Evolutionary conservation across 2,888 invertebrate species (phyloP).

Genomic region (Ganaspis brasiliensis): DNA sequence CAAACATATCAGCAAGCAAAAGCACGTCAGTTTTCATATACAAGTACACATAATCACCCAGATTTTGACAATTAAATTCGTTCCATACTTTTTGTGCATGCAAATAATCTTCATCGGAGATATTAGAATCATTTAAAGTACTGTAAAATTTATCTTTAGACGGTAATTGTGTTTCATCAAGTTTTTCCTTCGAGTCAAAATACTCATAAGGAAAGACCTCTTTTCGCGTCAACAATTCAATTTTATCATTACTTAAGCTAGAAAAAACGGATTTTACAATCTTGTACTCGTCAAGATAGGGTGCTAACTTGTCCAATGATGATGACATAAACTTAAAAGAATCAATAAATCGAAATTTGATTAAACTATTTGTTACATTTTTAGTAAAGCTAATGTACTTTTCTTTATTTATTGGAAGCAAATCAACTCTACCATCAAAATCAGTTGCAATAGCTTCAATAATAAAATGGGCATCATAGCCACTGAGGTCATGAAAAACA

Average conservation of each 20-base stretch:
- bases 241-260: not conserved
- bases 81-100: not conserved
- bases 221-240: not conserved
- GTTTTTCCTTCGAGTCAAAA: not conserved
- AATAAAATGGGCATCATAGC: not conserved
- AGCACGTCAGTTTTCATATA: not conserved
- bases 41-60: not conserved
- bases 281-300: not conserved
- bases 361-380: too few relatives aligned
- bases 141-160: not conserved
- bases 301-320: not conserved
- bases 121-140: not conserved
- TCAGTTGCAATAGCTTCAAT: too few relatives aligned
- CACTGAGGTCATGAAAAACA: not conserved
- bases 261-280: not conserved
- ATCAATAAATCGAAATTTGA: too few relatives aligned
- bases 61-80: not conserved
- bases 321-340: too few relatives aligned
- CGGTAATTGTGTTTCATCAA: not conserved
- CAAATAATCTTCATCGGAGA: not conserved
- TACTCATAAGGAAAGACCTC: not conserved
- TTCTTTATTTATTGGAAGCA: not conserved
- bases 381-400: not conserved
- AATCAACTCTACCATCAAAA: too few relatives aligned
- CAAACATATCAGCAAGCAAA: constrained; percentile 44